Evolutionary conservation across 1,140 invertebrate genomes (phyloP), one percentile per base, ranked within the genome.

Genomic region (Plutomurus gul): DNA sequence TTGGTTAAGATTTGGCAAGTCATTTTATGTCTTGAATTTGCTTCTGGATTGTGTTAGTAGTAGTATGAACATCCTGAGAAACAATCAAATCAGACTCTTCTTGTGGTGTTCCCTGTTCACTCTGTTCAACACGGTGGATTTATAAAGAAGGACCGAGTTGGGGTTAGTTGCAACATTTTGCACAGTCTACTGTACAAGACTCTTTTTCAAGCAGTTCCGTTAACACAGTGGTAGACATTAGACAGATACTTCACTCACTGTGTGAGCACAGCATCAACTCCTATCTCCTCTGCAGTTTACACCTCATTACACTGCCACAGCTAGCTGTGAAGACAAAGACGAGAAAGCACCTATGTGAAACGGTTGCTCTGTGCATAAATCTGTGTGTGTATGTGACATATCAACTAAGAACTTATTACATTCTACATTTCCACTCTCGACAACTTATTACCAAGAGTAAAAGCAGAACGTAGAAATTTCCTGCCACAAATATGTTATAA

Each of bases 51-150:
- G 30, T 36, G 30, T 65, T 36, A 27, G n/a, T n/a, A n/a, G n/a
- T 33, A 7, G 1, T 51, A 6, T 18, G 20, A 65, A 33, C 56
- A 65, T 16, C 27, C 27, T 65, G 25, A 7, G 56, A 65, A 65
- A 65, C 56, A 65, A 65, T 65, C 56, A 65, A 65, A 65, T 65
- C 56, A 65, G 27, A n/a, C n/a, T n/a, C 27, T 65, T 65, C 56
- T 33, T 65, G 56, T 65, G 56, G 56, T 65, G 30, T 65, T 43
- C 10, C 56, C 16, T 33, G 5, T n/a, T n/a, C 30, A 65, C 33
- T 8, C 30, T 65, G 27, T 16, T 65, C 16, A 25, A n/a, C 56
- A 27, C n/a, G 5, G 1, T 18, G 16, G 27, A 65, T 65, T 65
- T 65, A 65, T 65, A 36, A 65, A 27, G 6, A 3, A 16, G 5